A percentile compares a stretch with the other conserved stretches of the same genome.
Evolutionary conservation across 2,888 invertebrate species (phyloP).

Genomic region (Ischnus inquisitorius): DNA sequence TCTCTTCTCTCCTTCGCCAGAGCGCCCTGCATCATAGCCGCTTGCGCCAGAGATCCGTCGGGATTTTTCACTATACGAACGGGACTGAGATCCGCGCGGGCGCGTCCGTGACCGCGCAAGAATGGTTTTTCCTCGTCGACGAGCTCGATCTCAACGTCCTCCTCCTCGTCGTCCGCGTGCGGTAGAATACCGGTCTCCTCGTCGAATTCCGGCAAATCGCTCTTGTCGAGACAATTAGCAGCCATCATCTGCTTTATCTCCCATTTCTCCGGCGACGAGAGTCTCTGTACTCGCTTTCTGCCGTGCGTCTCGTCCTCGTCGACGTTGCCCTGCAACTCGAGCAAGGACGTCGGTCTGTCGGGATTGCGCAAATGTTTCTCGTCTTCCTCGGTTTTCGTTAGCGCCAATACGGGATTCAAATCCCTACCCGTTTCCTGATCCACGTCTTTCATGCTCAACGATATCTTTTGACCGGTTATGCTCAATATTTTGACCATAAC

Average conservation of each 20-base stretch:
- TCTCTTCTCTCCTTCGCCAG: slow-evolving; percentile 98
- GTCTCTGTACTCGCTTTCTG: slow-evolving; percentile 94
- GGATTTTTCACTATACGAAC: slow-evolving; percentile 99
- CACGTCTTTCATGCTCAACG: slow-evolving; percentile 99
- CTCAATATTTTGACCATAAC: slow-evolving; percentile 96
- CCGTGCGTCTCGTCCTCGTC: slow-evolving; percentile 94
- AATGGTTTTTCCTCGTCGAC: slow-evolving; percentile 99
- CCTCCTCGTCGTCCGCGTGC: slow-evolving; percentile 97
- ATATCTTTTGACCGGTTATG: slow-evolving; percentile 93
- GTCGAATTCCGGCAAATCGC: slow-evolving; percentile 98
- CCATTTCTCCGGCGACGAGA: slow-evolving; percentile 99
- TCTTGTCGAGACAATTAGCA: slow-evolving; percentile 87
- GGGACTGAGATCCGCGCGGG: slow-evolving; percentile 96
- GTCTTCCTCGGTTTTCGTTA: slow-evolving; percentile 88
- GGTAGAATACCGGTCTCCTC: slow-evolving; percentile 97
- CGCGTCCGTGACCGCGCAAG: slow-evolving; percentile 95
- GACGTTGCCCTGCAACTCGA: slow-evolving; percentile 86
- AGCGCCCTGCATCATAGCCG: slow-evolving; percentile 99
- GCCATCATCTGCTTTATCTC: slow-evolving; percentile 94
- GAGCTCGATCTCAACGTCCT: slow-evolving; percentile 98
- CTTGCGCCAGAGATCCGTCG: slow-evolving; percentile 99
- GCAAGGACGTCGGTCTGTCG: slow-evolving; percentile 91
- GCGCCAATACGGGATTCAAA: slow-evolving; percentile 93
- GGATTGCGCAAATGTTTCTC: slow-evolving; percentile 95
- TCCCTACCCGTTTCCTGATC: slow-evolving; percentile 98